These are phyloP conservation scores for Pogonomyrmex californicus DNA, from an alignment of 1,140 invertebrate genomes.

Conservation along the genomic window DNA sequence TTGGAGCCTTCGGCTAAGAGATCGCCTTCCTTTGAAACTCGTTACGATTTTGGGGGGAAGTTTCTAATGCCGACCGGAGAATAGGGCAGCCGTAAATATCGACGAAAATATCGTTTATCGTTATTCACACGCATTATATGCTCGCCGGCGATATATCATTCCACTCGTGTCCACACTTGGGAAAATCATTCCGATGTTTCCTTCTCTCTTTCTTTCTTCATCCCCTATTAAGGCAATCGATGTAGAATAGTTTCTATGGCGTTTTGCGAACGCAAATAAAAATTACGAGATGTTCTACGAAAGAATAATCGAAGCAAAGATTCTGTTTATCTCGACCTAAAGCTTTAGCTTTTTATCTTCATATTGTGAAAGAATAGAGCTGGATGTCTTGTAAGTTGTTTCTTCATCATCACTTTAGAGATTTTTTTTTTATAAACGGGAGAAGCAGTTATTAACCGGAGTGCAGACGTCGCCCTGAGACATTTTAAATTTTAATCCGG, in stretches of 20 bases:
- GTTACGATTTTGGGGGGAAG: slow-evolving; percentile 53
- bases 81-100: slow-evolving; percentile 71
- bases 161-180: slow-evolving; percentile 38
- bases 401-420: neutral
- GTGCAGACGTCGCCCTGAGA: slow-evolving; percentile 36
- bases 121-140: slow-evolving; percentile 66
- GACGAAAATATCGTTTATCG: slow-evolving; percentile 66
- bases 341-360: neutral
- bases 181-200: slow-evolving; percentile 30
- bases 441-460: neutral
- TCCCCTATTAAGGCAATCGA: neutral
- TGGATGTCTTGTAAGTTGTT: neutral
- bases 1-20: slow-evolving; percentile 49
- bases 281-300: neutral
- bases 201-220: neutral
- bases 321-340: neutral
- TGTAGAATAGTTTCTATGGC: neutral
- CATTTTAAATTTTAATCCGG: slow-evolving; percentile 77
- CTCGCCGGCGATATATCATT: slow-evolving; percentile 64
- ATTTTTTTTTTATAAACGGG: neutral
- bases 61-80: slow-evolving; percentile 17
- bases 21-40: slow-evolving; percentile 52
- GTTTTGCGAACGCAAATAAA: neutral
- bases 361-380: neutral
- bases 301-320: neutral